phyloP scores from a whole-genome alignment of 2,113 vertebrate genomes.

The Papio anubis region DNA sequence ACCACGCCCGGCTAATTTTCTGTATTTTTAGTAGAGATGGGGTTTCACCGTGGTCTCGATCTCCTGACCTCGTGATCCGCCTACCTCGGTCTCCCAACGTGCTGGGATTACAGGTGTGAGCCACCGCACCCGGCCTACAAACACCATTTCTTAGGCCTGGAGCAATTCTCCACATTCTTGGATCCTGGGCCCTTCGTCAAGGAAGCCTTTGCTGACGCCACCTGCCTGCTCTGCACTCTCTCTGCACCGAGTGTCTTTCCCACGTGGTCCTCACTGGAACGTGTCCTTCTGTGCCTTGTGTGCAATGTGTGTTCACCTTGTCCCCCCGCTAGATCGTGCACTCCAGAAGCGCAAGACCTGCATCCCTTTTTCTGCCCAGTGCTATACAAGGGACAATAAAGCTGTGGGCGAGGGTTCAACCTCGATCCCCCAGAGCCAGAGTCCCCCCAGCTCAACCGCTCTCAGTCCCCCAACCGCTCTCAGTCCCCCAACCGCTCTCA shows the following conservation, averaged over 20 bases:
- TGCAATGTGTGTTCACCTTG: too few species aligned
- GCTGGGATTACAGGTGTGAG: too few species aligned
- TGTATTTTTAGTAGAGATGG: too few species aligned
- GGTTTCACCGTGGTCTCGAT: too few species aligned
- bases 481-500: too few species aligned
- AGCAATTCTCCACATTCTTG: not conserved
- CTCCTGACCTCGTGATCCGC: too few species aligned
- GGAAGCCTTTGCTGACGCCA: not conserved
- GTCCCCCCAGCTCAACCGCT: not conserved
- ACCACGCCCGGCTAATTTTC: fast-evolving
- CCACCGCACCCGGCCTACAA: too few species aligned
- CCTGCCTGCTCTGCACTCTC: not conserved
- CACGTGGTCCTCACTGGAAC: not conserved
- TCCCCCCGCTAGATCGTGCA: not conserved
- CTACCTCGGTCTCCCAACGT: too few species aligned
- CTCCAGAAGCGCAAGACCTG: fast-evolving
- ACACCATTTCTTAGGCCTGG: too few species aligned
- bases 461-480: not conserved
- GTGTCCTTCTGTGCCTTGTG: not conserved
- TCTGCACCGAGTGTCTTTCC: not conserved
- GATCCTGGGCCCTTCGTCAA: not conserved
- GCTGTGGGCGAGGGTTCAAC: not conserved
- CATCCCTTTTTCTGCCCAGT: not conserved
- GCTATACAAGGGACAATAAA: not conserved
- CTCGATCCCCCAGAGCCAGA: not conserved